Evolutionary conservation across 2,888 invertebrate genomes (phyloP), one percentile per base, ranked within the genome.

Genomic region (Ischnus inquisitorius): DNA sequence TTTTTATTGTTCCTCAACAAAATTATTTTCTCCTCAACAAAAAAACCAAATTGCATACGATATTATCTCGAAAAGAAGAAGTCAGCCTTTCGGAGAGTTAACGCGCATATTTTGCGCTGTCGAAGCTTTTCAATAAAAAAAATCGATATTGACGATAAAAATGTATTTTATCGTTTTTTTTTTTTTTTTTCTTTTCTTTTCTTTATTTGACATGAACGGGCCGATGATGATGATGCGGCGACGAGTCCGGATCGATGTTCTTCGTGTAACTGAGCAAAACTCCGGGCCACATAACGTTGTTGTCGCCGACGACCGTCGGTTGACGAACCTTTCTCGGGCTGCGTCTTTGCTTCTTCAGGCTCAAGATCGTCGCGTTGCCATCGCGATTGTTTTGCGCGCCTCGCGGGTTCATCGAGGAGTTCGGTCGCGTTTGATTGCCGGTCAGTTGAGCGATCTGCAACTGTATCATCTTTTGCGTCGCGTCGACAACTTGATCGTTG

Each of bases 241-340:
- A 78, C 3, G 86, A 82, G 25, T 79, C 65, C 4, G 80, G 39
- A 51, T 90, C 86, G n/a, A 88, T 81, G n/a, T 88, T 88, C 19
- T 85, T 89, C 12, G 85, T 86, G 46, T 90, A 90, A 81, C 87
- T 91, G 12, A 89, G 65, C n/a, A 90, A 71, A 67, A 89, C 86
- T 48, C 87, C 84, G 6, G 90, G 87, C 89, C 89, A 90, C 28
- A 86, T 64, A 14, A 88, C 82, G 28, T 89, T 87, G 67, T 90
- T 88, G 0, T 91, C 89, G 3, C 82, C 88, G 12, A 62, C 72
- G n/a, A 88, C 82, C 2, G 75, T 74, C 12, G 87, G 79, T 43
- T 86, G 87, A 43, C 78, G 76, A 54, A 83, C 79, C 68, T 77
- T 76, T 67, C 75, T 82, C 4, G 75, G 34, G 0, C 78, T 74